Evolutionary conservation across 2,113 vertebrate species (phyloP).

Genomic region (Chrysemys picta): DNA sequence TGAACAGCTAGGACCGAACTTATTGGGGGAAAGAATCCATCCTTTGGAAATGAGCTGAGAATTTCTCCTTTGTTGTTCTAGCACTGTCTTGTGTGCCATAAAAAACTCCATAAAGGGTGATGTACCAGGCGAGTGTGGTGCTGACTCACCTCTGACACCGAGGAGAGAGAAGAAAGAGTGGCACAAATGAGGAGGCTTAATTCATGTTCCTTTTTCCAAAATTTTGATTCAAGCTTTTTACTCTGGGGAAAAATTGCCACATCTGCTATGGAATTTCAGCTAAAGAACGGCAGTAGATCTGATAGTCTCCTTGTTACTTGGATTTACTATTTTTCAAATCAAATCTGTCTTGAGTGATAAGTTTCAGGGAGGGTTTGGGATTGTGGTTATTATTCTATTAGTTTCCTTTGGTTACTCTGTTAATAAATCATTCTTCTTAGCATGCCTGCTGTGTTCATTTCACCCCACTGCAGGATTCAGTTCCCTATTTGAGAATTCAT

Average conservation of each 20-base stretch:
- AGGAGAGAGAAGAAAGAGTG: background rate
- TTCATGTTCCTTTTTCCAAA: background rate
- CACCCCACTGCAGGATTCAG: background rate
- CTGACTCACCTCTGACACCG: background rate
- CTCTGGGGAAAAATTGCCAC: background rate
- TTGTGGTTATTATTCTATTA: background rate
- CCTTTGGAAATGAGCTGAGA: background rate
- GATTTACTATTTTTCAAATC: background rate
- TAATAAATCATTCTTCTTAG: background rate
- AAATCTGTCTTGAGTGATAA: accelerated
- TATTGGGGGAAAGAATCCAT: background rate
- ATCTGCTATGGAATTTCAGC: background rate
- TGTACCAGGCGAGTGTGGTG: background rate
- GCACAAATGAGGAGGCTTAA: background rate
- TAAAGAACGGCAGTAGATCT: background rate
- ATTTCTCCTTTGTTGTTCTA: background rate
- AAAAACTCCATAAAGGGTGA: accelerated
- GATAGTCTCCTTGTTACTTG: background rate
- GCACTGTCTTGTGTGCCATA: background rate
- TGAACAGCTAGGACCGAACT: background rate
- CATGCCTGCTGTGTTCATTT: background rate
- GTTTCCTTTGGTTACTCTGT: background rate
- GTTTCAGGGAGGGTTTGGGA: background rate
- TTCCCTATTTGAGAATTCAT: background rate
- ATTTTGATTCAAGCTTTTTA: background rate